Conservation (phyloP, 2,797 vertebrate genomes). For the Allobates femoralis region DNA sequence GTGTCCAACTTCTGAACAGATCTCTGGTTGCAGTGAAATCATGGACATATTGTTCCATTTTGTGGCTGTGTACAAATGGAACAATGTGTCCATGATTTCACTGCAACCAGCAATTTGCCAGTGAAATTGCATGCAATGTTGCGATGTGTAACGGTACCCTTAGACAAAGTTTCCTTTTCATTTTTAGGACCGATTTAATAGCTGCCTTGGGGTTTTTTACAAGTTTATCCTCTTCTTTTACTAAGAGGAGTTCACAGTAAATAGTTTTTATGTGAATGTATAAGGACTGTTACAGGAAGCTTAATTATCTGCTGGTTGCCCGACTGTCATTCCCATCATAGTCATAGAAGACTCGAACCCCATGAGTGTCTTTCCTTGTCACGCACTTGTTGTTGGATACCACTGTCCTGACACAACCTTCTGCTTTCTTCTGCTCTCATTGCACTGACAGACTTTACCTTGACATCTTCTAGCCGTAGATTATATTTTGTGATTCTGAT, state of each 20-base stretch:
- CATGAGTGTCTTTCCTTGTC: constrained; percentile 54
- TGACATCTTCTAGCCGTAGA: neutral
- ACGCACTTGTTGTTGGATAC: constrained; percentile 39
- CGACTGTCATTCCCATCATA: constrained; percentile 59
- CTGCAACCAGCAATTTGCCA: no score
- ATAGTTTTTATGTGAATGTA: constrained; percentile 34
- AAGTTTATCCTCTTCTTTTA: constrained; percentile 35
- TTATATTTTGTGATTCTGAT: neutral
- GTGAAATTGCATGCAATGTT: no score
- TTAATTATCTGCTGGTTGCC: constrained; percentile 45
- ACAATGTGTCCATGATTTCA: no score
- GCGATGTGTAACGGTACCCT: no score
- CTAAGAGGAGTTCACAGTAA: constrained; percentile 38
- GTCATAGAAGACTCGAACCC: constrained; percentile 36
- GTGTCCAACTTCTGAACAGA: no score
- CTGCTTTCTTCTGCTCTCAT: constrained; percentile 26
- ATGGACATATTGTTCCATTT: no score
- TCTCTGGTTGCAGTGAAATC: no score
- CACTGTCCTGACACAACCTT: constrained; percentile 54
- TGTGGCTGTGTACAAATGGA: no score
- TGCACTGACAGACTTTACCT: neutral
- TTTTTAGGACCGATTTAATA: constrained; percentile 32
- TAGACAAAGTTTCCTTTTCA: constrained; percentile 14
- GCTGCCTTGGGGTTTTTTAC: constrained; percentile 31
- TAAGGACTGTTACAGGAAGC: constrained; percentile 31